Percentiles rank a stretch among this genome's conserved stretches.
Evolutionary conservation across 2,113 vertebrate genomes (phyloP).

Genomic region (Cynoglossus semilaevis): DNA sequence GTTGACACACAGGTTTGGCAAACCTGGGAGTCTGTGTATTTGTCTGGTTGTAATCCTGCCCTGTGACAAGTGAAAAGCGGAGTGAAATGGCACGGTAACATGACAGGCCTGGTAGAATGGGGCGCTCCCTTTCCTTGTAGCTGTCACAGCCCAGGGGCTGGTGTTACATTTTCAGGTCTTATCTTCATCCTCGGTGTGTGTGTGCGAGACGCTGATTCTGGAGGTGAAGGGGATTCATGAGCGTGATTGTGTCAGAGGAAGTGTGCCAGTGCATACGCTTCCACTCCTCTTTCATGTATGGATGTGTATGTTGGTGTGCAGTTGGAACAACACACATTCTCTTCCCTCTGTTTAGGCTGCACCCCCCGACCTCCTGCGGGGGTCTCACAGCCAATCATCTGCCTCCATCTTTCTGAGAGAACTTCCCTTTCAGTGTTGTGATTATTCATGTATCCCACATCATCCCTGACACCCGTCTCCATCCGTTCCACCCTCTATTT

Average conservation of each 20-base stretch:
- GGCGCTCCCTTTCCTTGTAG: conserved; percentile 8
- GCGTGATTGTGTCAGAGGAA: not conserved
- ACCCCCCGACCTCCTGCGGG: too few species aligned
- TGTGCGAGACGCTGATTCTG: not conserved
- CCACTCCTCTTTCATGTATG: not conserved
- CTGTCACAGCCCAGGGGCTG: conserved; percentile 11
- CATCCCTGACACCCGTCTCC: too few species aligned
- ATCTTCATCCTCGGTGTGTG: conserved; percentile 14
- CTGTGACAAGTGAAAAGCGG: conserved; percentile 5
- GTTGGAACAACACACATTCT: too few species aligned
- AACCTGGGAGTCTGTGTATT: too few species aligned
- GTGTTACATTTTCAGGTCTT: conserved; percentile 19
- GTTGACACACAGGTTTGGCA: not conserved
- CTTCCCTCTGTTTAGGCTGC: too few species aligned
- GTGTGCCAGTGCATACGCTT: not conserved
- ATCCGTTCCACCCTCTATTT: too few species aligned
- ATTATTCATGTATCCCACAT: too few species aligned
- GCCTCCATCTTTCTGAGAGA: too few species aligned
- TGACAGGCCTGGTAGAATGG: conserved; percentile 2
- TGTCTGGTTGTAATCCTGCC: not conserved
- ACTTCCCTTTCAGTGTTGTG: too few species aligned
- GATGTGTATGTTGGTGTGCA: not conserved
- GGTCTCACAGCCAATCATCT: too few species aligned
- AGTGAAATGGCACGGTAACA: conserved; percentile 9
- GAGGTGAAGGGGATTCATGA: conserved; percentile 12